phyloP scores from a whole-genome alignment of 2,113 vertebrate genomes.

The Polypterus bichir region DNA sequence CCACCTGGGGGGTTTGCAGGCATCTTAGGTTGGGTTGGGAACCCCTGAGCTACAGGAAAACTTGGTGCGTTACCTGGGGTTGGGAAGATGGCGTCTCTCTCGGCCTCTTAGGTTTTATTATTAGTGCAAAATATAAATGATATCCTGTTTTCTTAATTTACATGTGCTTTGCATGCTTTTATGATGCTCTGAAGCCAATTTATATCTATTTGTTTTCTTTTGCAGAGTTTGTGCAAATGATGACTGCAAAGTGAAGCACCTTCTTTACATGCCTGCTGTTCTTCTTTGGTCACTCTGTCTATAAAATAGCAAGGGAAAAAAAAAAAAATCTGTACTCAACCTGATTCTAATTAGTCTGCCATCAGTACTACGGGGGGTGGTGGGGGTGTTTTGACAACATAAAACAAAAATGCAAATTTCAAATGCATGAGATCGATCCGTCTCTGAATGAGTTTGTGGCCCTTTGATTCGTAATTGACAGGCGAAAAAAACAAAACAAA shows the following conservation, averaged over 20 bases:
- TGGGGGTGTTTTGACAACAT: conserved; percentile 40
- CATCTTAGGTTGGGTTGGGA: too few relatives aligned
- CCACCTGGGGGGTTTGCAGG: too few relatives aligned
- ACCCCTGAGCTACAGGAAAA: too few relatives aligned
- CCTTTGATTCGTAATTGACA: conserved; percentile 36
- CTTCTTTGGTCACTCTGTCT: conserved; percentile 57
- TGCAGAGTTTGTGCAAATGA: conserved; percentile 87
- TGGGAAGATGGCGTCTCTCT: not conserved
- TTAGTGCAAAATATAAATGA: not conserved
- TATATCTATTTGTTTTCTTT: conserved; percentile 12
- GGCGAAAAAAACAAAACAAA: conserved; percentile 33
- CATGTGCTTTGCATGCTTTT: not conserved
- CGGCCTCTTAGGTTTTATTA: not conserved
- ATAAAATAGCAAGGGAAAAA: conserved; percentile 38
- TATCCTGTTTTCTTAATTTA: too few relatives aligned
- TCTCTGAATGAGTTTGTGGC: conserved; percentile 51
- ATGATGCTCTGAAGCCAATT: not conserved
- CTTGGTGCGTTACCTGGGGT: not conserved
- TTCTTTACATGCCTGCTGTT: conserved; percentile 50
- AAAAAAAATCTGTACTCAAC: conserved; percentile 35
- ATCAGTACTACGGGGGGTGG: conserved; percentile 26
- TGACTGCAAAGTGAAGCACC: conserved; percentile 77
- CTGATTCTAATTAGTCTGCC: conserved; percentile 41
- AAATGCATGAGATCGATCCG: conserved; percentile 62
- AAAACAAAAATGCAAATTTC: conserved; percentile 53